Base-by-base conservation (phyloP, 2,888 invertebrate genomes). In the Lamellibrachia columna region DNA sequence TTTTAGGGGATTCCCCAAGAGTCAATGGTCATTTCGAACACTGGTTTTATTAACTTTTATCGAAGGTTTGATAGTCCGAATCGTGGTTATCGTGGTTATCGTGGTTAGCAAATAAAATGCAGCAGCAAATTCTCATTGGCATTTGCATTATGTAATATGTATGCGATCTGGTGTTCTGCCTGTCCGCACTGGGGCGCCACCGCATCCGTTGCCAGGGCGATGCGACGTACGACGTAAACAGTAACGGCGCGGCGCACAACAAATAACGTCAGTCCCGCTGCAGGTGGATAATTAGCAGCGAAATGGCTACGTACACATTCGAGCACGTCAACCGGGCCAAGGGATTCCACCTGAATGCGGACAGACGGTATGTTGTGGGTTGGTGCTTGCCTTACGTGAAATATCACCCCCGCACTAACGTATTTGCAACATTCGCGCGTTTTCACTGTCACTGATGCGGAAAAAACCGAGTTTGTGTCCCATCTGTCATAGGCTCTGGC, bases 321-420 rank as follows among this genome's bases (percentile, higher is more conserved):
- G 94, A 94, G 90, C 94, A 94, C 75, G 93, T 94, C 11, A 94
- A 94, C 90, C 90, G 93, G 1, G 90, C 93, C 6, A 94, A 94
- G 91, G 94, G 94, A n/a, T 92, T 92, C 40, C 94, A 94, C 92
- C 92, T 94, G 22, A 94, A 93, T 93, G 94, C 94, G n/a, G 94
- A 94, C 90, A 93, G 90, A 90, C 93, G 94, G 94, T 94, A 75
- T 4, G 75, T 75, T 75, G 22, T 75, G 22, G 3, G 75, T 15
- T 75, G 22, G 22, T 15, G 75, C 4, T 75, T 11, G 22, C 75
- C 2, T 40, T 40, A 40, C 40, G 40, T 40, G 15, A 75, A 3
- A 75, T 6, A 6, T 3, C 22, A 15, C 75, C n/a, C 75, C 75
- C 22, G 75, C 75, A 11, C 75, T 75, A n/a, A 75, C 75, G 75